Base-by-base conservation (phyloP, 2,888 invertebrate genomes). In the Leucoptera coffeella region DNA sequence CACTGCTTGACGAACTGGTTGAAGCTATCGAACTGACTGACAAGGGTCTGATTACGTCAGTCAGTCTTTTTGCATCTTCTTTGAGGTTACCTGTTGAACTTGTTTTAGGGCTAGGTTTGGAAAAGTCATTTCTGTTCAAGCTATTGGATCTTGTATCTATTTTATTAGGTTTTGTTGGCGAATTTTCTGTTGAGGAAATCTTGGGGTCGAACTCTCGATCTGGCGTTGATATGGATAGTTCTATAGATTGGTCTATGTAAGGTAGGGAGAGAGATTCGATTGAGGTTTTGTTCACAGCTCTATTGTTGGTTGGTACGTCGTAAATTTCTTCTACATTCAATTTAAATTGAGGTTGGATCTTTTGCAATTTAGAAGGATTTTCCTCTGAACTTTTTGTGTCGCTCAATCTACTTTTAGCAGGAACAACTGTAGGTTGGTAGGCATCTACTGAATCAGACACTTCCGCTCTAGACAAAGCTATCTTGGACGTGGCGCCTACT, bases 1-100 rank as follows among this genome's bases (percentile, higher is more conserved):
- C 79, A 40, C 75, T 78, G 33, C 75, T 76, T 2, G 64, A 72
- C 1, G 79, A 82, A 30, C 82, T 80, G 1, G 83, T 82, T 5
- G 85, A 85, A 8, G 82, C 80, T 40, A 87, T 81, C 32, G 88
- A 88, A 47, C 83, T 84, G 54, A 84, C 77, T 2, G 85, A 85
- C 12, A 85, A 59, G 20, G 85, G 85, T 35, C 85, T 61, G 9
- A 76, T 72, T 23, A 77, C 78, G 54, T 71, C 77, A 28, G 58
- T 60, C 33, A 60, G 64, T 37, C 57, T 65, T 25, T 72, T 65
- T 11, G 54, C 52, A 26, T 48, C 46, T 8, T 45, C 40, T 35
- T 73, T 73, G 22, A 74, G 43, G 40, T 61, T 67, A 1, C 59
- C 61, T 5, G 60, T 64, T n/a, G 67, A 69, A 10, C 58, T 60